A percentile compares a stretch with the other conserved stretches of the same genome.
Evolutionary conservation across 2,888 invertebrate genomes (phyloP).

Genomic region (Biston stratarius): DNA sequence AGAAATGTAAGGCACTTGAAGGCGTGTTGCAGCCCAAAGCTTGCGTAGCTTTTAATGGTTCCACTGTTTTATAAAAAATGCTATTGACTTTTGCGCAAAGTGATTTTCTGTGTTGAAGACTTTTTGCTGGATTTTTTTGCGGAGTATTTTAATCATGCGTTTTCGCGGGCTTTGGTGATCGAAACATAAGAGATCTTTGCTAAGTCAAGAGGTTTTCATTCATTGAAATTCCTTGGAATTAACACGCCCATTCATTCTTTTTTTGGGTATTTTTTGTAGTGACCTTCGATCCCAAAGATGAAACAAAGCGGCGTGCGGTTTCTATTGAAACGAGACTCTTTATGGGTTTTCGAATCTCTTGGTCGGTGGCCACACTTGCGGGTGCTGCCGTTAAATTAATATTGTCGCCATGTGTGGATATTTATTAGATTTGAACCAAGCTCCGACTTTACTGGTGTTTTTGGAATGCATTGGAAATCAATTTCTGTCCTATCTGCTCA

Average conservation of each 20-base stretch:
- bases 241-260: slow-evolving; percentile 60
- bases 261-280: slow-evolving; percentile 52
- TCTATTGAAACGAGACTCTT: slow-evolving; percentile 65
- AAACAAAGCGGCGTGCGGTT: slow-evolving; percentile 63
- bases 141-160: slow-evolving; percentile 29
- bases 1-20: slow-evolving; percentile 71
- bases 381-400: slow-evolving; percentile 44
- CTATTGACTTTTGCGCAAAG: slow-evolving; percentile 64
- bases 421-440: slow-evolving; percentile 22
- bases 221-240: slow-evolving; percentile 52
- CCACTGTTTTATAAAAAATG: slow-evolving; percentile 42
- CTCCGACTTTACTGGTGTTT: slow-evolving; percentile 9
- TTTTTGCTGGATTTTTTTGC: slow-evolving; percentile 11
- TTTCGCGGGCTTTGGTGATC: not conserved
- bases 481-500: slow-evolving; percentile 4
- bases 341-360: slow-evolving; percentile 57
- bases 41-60: slow-evolving; percentile 42
- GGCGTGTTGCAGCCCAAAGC: slow-evolving; percentile 52
- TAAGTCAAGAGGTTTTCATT: slow-evolving; percentile 44
- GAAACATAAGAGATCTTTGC: slow-evolving; percentile 7
- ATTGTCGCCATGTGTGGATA: slow-evolving; percentile 42
- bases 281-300: slow-evolving; percentile 56
- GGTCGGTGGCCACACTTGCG: slow-evolving; percentile 62
- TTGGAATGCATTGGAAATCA: slow-evolving; percentile 13
- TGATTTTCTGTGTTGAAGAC: slow-evolving; percentile 55